Evolutionary conservation across 92 coral and sea anemone genomes (phyloP).

Genomic region (Umimayanthus kanabou): DNA sequence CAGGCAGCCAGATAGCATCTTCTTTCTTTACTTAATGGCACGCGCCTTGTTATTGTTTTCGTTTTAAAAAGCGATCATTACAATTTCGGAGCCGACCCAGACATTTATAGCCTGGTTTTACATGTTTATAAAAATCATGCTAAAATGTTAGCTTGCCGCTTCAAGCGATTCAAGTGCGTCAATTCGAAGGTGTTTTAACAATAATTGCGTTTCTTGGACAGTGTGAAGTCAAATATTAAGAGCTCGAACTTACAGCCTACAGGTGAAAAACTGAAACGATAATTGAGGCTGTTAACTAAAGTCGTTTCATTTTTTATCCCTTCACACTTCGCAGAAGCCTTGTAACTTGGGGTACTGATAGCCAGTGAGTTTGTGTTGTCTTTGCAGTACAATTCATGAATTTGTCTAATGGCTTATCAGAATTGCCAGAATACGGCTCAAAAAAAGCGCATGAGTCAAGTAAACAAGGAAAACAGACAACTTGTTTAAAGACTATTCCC

Average conservation of each 20-base stretch:
- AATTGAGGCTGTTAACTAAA: background rate
- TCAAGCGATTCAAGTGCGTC: slow-evolving; percentile 31
- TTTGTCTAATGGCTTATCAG: slow-evolving; percentile 21
- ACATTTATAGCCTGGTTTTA: background rate
- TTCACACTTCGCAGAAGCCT: background rate
- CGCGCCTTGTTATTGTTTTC: slow-evolving; percentile 62
- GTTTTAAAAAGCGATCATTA: slow-evolving; percentile 36
- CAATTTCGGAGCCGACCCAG: slow-evolving; percentile 47
- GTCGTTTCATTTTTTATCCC: background rate
- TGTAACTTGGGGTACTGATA: background rate
- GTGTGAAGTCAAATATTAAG: slow-evolving; percentile 16
- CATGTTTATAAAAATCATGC: slow-evolving; percentile 1
- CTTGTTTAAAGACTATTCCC: slow-evolving; percentile 20
- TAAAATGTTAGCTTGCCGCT: background rate
- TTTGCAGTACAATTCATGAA: slow-evolving; percentile 21
- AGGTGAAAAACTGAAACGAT: background rate
- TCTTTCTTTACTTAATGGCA: slow-evolving; percentile 54
- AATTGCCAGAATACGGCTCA: slow-evolving; percentile 21
- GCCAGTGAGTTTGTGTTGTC: slow-evolving; percentile 7
- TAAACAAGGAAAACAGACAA: background rate
- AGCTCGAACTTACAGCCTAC: slow-evolving; percentile 7
- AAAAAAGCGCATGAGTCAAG: slow-evolving; percentile 5
- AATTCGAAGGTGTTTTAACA: slow-evolving; percentile 28
- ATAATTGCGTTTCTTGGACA: slow-evolving; percentile 37
- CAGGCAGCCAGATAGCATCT: slow-evolving; percentile 23